Conservation (phyloP, 2,113 vertebrate species). For the Herpetotheres cachinnans region DNA sequence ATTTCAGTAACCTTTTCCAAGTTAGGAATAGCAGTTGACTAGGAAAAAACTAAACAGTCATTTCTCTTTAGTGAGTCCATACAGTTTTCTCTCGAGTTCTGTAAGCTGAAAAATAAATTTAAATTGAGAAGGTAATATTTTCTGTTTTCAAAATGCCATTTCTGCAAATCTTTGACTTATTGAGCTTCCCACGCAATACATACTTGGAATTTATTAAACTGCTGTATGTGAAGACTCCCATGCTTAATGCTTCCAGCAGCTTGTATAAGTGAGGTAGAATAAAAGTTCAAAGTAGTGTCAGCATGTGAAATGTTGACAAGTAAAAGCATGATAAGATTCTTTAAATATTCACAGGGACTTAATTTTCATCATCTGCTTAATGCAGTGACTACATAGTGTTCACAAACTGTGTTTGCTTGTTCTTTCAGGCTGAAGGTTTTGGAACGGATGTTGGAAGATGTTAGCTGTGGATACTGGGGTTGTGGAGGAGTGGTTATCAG, state of each 20-base stretch:
- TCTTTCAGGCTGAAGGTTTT: constrained; percentile 69
- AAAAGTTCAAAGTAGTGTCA: constrained; percentile 16
- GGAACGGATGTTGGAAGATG: constrained; percentile 91
- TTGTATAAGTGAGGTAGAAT: constrained; percentile 19
- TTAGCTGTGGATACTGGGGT: constrained; percentile 92
- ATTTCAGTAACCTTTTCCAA: constrained; percentile 28
- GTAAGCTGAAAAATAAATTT: constrained; percentile 6
- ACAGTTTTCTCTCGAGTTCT: not conserved
- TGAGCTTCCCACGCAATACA: not conserved
- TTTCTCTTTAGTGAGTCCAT: not conserved
- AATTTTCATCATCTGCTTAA: not conserved
- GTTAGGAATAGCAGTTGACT: not conserved
- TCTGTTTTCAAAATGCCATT: constrained; percentile 31
- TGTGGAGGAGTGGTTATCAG: constrained; percentile 98
- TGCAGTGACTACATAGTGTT: not conserved
- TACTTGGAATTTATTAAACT: constrained; percentile 47
- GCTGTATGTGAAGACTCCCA: not conserved
- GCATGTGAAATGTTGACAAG: constrained; percentile 2
- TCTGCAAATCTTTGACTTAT: not conserved
- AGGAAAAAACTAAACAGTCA: not conserved
- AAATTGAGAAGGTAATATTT: not conserved
- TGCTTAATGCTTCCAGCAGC: constrained; percentile 28
- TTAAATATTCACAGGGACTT: not conserved
- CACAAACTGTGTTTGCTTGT: not conserved
- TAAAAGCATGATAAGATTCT: not conserved